Conservation (phyloP, 64 coral and sea anemone genomes). For the Platygyra sinensis region DNA sequence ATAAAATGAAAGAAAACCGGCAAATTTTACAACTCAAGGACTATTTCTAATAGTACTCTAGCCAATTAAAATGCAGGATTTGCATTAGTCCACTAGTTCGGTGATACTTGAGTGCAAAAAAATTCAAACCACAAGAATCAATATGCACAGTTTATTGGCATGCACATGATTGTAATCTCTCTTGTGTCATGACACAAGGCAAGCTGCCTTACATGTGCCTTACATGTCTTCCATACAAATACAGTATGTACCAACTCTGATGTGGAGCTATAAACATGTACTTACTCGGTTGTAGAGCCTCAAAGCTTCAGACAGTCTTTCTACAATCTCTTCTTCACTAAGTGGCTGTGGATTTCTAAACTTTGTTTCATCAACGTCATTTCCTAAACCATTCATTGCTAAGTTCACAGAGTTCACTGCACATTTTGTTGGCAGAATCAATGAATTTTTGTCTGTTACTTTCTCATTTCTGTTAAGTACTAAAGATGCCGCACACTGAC, state of each 20-base stretch:
- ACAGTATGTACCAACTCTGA: background rate
- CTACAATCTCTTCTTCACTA: slow-evolving; percentile 78
- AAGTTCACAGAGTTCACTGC: slow-evolving; percentile 73
- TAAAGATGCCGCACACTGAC: slow-evolving; percentile 90
- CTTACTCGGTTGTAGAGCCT: slow-evolving; percentile 82
- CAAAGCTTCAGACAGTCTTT: slow-evolving; percentile 82
- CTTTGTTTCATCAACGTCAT: slow-evolving; percentile 90
- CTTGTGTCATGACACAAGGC: background rate
- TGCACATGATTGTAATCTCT: too few relatives aligned
- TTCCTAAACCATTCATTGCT: slow-evolving; percentile 82
- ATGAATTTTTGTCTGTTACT: slow-evolving; percentile 49
- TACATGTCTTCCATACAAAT: background rate
- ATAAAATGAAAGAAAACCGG: too few relatives aligned
- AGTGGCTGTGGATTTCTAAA: slow-evolving; percentile 81
- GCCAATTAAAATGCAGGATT: too few relatives aligned
- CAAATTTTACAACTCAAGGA: too few relatives aligned
- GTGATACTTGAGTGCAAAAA: too few relatives aligned
- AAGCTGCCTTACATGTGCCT: too few relatives aligned
- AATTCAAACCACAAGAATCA: too few relatives aligned
- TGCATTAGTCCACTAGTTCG: too few relatives aligned
- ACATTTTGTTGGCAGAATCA: slow-evolving; percentile 83
- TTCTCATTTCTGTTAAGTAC: slow-evolving; percentile 36
- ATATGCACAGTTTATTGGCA: too few relatives aligned
- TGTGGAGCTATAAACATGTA: background rate
- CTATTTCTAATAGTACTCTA: too few relatives aligned